phyloP scores from a whole-genome alignment of 2,888 invertebrate genomes.

The Molorchus minor region DNA sequence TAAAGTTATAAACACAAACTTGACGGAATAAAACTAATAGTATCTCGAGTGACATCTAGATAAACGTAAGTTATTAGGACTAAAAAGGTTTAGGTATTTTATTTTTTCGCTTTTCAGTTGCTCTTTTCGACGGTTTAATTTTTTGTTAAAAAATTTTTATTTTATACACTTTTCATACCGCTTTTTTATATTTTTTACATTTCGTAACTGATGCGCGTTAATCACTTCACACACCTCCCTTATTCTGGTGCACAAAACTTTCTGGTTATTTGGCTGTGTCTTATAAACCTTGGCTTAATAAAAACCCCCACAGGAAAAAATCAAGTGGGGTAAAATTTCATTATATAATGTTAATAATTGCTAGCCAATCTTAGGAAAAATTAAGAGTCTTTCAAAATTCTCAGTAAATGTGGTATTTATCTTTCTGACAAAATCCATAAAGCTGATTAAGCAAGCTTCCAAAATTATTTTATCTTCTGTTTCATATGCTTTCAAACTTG shows the following conservation, averaged over 20 bases:
- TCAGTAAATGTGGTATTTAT: constrained; percentile 2
- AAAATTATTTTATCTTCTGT: constrained; percentile 1
- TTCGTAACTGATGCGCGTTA: not conserved
- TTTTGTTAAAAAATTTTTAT: no score
- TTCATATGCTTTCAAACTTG: constrained; percentile 10
- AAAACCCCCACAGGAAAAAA: constrained; percentile 3
- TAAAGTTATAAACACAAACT: no score
- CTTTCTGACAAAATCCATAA: constrained; percentile 9
- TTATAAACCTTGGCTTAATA: constrained; percentile 1
- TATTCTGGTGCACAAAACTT: not conserved
- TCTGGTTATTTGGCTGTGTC: not conserved
- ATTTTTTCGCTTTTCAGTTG: no score
- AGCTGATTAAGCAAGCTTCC: constrained; percentile 5
- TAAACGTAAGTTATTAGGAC: no score
- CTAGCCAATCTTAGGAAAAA: constrained; percentile 5
- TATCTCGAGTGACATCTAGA: no score
- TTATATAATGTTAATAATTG: not conserved
- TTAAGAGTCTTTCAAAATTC: constrained; percentile 4
- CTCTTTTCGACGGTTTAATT: no score
- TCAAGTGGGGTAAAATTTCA: constrained; percentile 1
- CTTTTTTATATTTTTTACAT: constrained; percentile 1
- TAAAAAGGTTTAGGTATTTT: no score
- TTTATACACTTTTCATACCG: no score
- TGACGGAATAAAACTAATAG: no score
- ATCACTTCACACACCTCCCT: not conserved